Evolutionary conservation across 2,797 vertebrate species (phyloP).

Genomic region (Tangara arthus): DNA sequence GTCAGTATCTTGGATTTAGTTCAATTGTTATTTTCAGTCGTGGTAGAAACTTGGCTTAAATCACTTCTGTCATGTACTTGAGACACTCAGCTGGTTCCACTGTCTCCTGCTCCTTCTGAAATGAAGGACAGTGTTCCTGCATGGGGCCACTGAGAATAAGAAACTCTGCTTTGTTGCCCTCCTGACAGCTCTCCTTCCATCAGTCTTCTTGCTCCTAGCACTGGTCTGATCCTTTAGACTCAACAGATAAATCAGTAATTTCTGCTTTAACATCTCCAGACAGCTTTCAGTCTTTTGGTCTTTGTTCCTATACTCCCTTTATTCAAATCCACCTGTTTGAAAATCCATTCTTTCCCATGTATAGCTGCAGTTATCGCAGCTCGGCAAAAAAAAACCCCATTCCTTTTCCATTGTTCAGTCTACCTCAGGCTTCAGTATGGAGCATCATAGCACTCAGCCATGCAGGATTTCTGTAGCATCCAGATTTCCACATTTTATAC

Average conservation of each 20-base stretch:
- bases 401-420: not conserved
- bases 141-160: not conserved
- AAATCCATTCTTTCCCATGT: not conserved
- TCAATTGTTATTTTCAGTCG: conserved; percentile 61
- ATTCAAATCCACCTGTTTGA: not conserved
- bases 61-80: conserved; percentile 7
- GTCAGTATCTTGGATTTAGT: conserved; percentile 61
- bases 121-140: not conserved
- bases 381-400: not conserved
- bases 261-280: not conserved
- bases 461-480: not conserved
- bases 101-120: not conserved
- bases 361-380: not conserved
- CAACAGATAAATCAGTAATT: not conserved
- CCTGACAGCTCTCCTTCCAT: not conserved
- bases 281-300: not conserved
- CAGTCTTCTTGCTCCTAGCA: not conserved
- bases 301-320: not conserved
- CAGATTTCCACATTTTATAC: not conserved
- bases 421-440: not conserved
- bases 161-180: not conserved
- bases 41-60: conserved; percentile 49
- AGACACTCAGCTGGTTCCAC: not conserved
- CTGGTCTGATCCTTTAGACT: not conserved
- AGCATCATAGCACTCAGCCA: not conserved